Evolutionary conservation across 2,113 vertebrate genomes (phyloP).

Genomic region (Diphyllodes magnificus): DNA sequence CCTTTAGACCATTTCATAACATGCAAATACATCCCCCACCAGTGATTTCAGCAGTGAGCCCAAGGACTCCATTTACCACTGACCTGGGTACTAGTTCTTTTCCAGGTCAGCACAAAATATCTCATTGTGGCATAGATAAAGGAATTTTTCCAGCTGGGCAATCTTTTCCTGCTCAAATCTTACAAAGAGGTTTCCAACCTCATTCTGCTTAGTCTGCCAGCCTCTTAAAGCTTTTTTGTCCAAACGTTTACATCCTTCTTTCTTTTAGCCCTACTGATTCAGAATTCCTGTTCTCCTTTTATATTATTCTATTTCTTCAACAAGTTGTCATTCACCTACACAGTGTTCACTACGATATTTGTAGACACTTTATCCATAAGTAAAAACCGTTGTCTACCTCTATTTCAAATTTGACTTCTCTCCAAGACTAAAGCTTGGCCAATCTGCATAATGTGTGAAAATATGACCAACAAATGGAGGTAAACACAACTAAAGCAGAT

Average conservation of each 20-base stretch:
- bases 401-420: not conserved
- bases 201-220: not conserved
- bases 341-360: not conserved
- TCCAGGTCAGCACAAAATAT: not conserved
- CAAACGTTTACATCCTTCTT: not conserved
- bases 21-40: not conserved
- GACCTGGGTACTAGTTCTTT: not conserved
- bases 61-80: not conserved
- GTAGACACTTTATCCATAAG: not conserved
- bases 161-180: not conserved
- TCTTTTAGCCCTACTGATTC: not conserved
- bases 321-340: not conserved
- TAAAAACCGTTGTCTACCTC: not conserved
- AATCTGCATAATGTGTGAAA: not conserved
- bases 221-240: not conserved
- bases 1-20: not conserved
- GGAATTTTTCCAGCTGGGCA: not conserved
- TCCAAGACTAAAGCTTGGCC: not conserved
- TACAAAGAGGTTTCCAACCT: not conserved
- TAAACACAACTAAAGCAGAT: not conserved
- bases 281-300: not conserved
- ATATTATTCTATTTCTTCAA: not conserved
- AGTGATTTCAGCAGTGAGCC: not conserved
- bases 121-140: not conserved
- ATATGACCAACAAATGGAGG: fast-evolving